A percentile compares a stretch with the other conserved stretches of the same genome.
phyloP scores from a whole-genome alignment of 2,113 vertebrate species.

The Tretioscincus oriximinensis region DNA sequence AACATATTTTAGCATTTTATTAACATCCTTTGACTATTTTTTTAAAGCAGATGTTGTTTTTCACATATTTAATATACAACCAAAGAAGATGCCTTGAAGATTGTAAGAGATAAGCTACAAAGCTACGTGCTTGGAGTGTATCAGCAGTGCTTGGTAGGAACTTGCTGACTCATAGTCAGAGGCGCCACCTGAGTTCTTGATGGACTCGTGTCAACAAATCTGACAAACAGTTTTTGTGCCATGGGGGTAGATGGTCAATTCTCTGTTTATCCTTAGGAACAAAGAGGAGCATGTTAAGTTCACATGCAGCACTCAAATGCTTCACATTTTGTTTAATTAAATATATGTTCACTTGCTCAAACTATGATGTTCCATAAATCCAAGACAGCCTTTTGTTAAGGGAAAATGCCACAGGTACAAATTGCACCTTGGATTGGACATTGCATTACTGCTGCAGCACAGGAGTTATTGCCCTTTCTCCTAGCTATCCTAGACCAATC shows the following conservation, averaged over 20 bases:
- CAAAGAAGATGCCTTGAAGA: neutral
- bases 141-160: slow-evolving; percentile 25
- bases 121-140: neutral
- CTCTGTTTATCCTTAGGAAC: neutral
- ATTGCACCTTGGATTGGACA: neutral
- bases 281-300: neutral
- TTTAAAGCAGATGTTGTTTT: neutral
- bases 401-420: neutral
- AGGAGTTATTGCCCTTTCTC: neutral
- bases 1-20: neutral
- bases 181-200: neutral
- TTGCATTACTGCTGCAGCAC: neutral
- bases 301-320: neutral
- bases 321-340: neutral
- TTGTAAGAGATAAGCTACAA: neutral
- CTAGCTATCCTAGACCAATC: neutral
- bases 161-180: slow-evolving; percentile 27
- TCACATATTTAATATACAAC: slow-evolving; percentile 26
- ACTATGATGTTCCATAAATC: neutral
- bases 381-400: neutral
- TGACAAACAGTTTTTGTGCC: neutral
- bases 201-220: slow-evolving; percentile 1
- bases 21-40: neutral
- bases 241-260: neutral
- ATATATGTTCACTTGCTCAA: neutral